phyloP scores from a whole-genome alignment of 2,113 vertebrate species.

The Clarias macrocephalus region DNA sequence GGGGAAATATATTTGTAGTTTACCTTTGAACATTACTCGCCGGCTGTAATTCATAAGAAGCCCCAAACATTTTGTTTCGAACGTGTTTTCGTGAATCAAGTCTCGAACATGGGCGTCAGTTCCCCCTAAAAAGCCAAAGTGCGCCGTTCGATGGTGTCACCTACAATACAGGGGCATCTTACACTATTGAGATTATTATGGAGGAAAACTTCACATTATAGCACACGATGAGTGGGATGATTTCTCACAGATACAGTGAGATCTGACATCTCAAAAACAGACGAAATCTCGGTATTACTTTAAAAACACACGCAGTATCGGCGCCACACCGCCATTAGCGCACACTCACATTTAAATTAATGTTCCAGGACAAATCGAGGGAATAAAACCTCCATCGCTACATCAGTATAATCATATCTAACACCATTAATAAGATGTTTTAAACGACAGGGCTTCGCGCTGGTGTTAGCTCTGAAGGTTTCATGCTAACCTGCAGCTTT shows the following conservation, averaged over 20 bases:
- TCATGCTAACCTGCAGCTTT: slow-evolving; percentile 18
- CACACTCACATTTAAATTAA: background rate
- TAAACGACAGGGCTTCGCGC: background rate
- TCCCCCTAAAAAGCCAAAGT: background rate
- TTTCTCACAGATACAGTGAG: background rate
- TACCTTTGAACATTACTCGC: fast-evolving
- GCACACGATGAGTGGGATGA: background rate
- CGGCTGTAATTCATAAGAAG: background rate
- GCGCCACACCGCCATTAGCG: background rate
- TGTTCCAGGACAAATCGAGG: too few relatives aligned
- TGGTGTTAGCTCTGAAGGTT: background rate
- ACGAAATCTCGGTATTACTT: background rate
- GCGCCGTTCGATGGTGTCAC: background rate
- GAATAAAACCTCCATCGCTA: background rate
- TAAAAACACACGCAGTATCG: background rate
- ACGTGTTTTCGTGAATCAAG: background rate
- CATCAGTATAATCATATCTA: too few relatives aligned
- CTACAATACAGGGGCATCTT: background rate
- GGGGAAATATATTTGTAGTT: background rate
- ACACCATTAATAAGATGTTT: background rate
- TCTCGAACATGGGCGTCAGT: background rate
- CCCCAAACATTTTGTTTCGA: background rate
- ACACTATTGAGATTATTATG: too few relatives aligned
- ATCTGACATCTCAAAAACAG: background rate
- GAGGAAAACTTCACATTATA: background rate